Evolutionary conservation across 2,797 vertebrate species (phyloP), one percentile per base, ranked within the genome.

Genomic region (Chromis chromis): DNA sequence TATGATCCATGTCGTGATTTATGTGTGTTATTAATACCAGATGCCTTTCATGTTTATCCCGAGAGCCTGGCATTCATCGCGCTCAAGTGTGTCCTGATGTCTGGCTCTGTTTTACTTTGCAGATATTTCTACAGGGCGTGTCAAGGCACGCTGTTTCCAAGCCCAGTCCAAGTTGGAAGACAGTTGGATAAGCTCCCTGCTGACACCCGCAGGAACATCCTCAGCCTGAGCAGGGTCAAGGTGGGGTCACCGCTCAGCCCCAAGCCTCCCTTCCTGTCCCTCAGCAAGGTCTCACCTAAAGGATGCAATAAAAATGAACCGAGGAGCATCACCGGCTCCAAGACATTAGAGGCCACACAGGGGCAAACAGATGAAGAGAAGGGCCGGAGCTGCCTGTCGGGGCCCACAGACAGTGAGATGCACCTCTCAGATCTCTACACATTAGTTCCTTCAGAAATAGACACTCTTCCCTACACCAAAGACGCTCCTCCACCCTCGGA

Each of bases 91-190:
- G 19, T 84, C 55, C 64, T 80, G 33, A 79, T 42, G 49, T 78
- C 71, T 66, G 73, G 27, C 69, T 90, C 65, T 80, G 59, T 31
- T 82, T 75, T 85, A 76, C 79, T 74, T 79, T 82, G 6, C 90
- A 99, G 98, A 87, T 96, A 97, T 89, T 96, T 98, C 77, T 96
- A 96, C 94, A 94, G 95, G 94, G 95, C 95, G 33, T 95, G 98
- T 88, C 98, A 97, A 89, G 96, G 97, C 68, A 96, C 96, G 0
- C 81, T 99, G 12, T 98, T 96, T 85, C 97, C 98, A 60, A 97
- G 93, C 12, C 96, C 95, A 0, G 94, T 97, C 64, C 97, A 98
- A 71, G 89, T 95, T 21, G 97, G 96, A 40, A 94, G 96, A 68
- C 97, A 96, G 87, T 39, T 96, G 82, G 95, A 96, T 84, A 94